Evolutionary conservation across 1,140 invertebrate genomes (phyloP), one percentile per base, ranked within the genome.

Genomic region (Eurytemora carolleeae): DNA sequence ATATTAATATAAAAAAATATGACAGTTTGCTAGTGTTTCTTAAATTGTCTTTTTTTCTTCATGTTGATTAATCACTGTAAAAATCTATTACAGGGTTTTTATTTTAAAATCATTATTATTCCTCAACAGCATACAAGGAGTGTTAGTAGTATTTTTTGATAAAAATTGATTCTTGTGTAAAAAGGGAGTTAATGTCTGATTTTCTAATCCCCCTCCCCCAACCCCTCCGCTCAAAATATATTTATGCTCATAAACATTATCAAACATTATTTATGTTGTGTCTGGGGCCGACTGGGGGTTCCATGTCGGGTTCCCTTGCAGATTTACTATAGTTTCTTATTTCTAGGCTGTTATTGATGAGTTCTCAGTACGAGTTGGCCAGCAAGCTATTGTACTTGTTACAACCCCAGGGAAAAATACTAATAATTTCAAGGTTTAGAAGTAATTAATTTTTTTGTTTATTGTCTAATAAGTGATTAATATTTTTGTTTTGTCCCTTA

Each of bases 391-490:
- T 44, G 90, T 97, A 23, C 75, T 96, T 69, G 89, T 95, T 59
- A 90, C 90, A 55, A 95, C 91, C 20, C 93, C 93, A 0, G 90
- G 91, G n/a, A 95, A 95, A 76, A 85, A 88, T 67, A 86, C 87
- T 75, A 87, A 87, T 67, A 91, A 87, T 74, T 92, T 89, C 73
- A 65, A 66, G 31, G 31, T 74, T 92, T 89, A 73, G 65, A 66
- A n/a, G 31, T 44, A 44, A 44, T 44, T 44, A 44, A 44, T 12
- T 44, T 23, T 23, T 15, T 24, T n/a, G 23, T 17, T 58, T 3
- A 16, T 66, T 67, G 58, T 63, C 65, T 61, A 58, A 65, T 62
- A 59, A 70, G 59, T 68, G 7, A 72, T 23, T 23, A 23, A 70
- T n/a, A n/a, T n/a, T n/a, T n/a, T n/a, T n/a, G n/a, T n/a, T n/a